These are phyloP conservation scores for Rhogogaster chlorosoma DNA, from an alignment of 2,888 invertebrate genomes.

Conservation along the genomic window DNA sequence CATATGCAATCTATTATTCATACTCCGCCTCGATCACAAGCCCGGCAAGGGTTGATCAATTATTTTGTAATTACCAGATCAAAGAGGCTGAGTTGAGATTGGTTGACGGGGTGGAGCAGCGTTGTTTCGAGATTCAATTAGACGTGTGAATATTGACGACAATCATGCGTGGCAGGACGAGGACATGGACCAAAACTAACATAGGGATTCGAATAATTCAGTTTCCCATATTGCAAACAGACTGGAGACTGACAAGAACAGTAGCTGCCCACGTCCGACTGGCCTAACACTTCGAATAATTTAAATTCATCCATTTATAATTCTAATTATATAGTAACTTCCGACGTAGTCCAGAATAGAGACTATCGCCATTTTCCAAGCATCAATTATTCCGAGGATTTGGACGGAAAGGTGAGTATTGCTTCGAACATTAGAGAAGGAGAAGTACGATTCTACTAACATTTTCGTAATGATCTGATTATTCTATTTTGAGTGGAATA, in stretches of 20 bases:
- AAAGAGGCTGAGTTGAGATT: not conserved
- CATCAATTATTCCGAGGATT: not conserved
- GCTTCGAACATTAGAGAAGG: not conserved
- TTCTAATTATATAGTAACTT: not conserved
- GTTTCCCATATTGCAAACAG: not conserved
- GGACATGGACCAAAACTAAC: not conserved
- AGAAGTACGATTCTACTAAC: not conserved
- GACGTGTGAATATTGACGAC: not conserved
- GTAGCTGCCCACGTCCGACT: not conserved
- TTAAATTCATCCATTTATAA: not conserved
- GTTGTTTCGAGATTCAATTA: conserved; percentile 3
- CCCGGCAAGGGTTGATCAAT: not conserved
- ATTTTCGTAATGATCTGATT: not conserved
- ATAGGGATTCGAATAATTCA: not conserved
- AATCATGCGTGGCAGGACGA: not conserved
- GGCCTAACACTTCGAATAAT: not conserved
- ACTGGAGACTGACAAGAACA: not conserved
- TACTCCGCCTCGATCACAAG: not conserved
- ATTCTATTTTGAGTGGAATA: not conserved
- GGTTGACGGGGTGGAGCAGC: not conserved
- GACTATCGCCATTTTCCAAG: not conserved
- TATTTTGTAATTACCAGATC: conserved; percentile 12
- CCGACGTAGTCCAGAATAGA: not conserved
- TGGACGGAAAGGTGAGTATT: not conserved
- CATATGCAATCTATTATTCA: not conserved